These are phyloP conservation scores for Melanotaenia duboulayi DNA, from an alignment of 2,113 vertebrate species.

Conservation along the genomic window DNA sequence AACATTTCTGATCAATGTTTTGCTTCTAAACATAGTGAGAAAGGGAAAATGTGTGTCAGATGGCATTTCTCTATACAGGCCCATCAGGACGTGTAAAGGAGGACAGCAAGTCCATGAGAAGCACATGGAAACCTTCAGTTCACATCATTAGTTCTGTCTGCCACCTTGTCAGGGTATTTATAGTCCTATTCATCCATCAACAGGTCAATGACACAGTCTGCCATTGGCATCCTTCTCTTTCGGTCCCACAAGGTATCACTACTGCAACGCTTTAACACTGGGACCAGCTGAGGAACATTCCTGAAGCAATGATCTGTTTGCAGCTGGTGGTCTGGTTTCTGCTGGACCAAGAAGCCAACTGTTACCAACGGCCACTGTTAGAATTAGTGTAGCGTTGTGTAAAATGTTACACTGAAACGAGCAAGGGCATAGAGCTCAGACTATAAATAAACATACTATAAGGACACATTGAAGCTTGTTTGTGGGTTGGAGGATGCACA, in stretches of 20 bases:
- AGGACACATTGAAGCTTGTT: conserved; percentile 54
- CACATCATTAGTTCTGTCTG: conserved; percentile 82
- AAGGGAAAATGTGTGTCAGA: conserved; percentile 55
- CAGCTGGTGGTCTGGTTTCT: conserved; percentile 60
- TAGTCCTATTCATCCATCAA: conserved; percentile 83
- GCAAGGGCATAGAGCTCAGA: conserved; percentile 43
- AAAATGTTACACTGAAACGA: conserved; percentile 39
- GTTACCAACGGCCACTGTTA: conserved; percentile 13
- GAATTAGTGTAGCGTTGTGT: conserved; percentile 26
- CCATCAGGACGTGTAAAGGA: conserved; percentile 69
- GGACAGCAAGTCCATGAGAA: conserved; percentile 72
- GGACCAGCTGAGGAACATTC: conserved; percentile 66
- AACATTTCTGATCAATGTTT: conserved; percentile 9
- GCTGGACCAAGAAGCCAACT: conserved; percentile 26
- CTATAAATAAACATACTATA: conserved; percentile 57
- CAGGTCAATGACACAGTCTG: conserved; percentile 82
- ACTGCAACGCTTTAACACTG: conserved; percentile 50
- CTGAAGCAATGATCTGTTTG: conserved; percentile 61
- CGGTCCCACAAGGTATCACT: conserved; percentile 62
- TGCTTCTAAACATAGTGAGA: conserved; percentile 17
- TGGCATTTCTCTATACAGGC: conserved; percentile 51
- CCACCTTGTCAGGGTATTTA: conserved; percentile 84
- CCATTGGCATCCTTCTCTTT: conserved; percentile 79
- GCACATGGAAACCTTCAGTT: conserved; percentile 79
- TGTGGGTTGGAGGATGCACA: conserved; percentile 45